Evolutionary conservation across 1,140 invertebrate species (phyloP).

Genomic region (Choristoneura fumiferana): DNA sequence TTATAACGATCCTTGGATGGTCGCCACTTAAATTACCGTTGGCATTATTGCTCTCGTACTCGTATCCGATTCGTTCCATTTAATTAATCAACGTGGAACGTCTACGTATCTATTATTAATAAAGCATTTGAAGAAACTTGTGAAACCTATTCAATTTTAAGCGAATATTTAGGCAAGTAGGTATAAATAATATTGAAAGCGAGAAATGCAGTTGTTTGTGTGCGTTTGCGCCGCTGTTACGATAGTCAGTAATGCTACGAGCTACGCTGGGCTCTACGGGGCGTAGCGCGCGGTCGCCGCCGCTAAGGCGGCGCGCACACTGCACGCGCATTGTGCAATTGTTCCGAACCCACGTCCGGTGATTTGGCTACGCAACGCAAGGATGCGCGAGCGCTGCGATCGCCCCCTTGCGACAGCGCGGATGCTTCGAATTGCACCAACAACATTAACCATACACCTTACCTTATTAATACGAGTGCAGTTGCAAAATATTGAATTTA

Average conservation of each 20-base stretch:
- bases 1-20: constrained; percentile 41
- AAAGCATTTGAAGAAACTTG: no score
- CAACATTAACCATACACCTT: constrained; percentile 41
- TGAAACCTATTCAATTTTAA: no score
- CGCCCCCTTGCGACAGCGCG: constrained; percentile 66
- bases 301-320: constrained; percentile 18
- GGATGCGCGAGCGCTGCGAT: constrained; percentile 55
- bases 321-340: constrained; percentile 53
- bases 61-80: not conserved
- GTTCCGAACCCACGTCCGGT: constrained; percentile 66
- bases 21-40: constrained; percentile 7
- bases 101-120: not conserved
- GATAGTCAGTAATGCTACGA: not conserved
- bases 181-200: no score
- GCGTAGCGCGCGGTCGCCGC: not conserved
- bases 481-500: constrained; percentile 67
- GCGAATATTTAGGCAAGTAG: no score
- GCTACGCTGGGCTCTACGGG: constrained; percentile 1
- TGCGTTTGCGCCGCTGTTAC: not conserved
- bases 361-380: constrained; percentile 64
- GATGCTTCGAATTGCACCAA: constrained; percentile 62
- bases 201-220: no score
- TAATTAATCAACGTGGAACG: not conserved
- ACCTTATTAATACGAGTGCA: constrained; percentile 66
- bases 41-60: not conserved